These are phyloP conservation scores for Propithecus coquereli DNA, from an alignment of 2,113 vertebrate genomes.

Conservation along the genomic window DNA sequence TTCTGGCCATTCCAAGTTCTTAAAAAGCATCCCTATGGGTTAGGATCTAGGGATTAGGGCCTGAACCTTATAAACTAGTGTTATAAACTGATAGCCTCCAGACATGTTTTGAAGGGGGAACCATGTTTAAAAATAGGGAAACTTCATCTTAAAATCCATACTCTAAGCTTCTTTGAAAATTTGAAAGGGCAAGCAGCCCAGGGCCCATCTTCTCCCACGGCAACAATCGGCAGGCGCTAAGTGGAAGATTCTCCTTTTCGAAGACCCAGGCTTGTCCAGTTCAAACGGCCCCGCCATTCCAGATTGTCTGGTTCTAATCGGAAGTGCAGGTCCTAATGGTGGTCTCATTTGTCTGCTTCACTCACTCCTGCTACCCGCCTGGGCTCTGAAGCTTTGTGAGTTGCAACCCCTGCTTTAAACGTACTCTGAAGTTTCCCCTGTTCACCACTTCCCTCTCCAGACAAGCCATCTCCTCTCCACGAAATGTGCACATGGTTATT, in stretches of 20 bases:
- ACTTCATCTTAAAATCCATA: conserved; percentile 7
- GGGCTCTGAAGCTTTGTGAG: background rate
- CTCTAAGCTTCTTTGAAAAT: background rate
- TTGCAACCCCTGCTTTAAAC: background rate
- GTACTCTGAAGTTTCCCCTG: background rate
- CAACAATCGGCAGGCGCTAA: background rate
- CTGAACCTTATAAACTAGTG: background rate
- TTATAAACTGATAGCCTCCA: background rate
- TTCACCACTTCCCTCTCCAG: background rate
- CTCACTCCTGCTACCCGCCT: background rate
- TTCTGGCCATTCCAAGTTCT: background rate
- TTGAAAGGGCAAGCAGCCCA: background rate
- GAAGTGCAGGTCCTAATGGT: background rate
- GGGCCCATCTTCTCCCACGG: background rate
- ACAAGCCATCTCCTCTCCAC: background rate
- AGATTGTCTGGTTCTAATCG: background rate
- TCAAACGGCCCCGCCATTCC: background rate
- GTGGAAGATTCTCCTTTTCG: background rate
- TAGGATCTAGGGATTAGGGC: background rate
- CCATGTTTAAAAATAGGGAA: background rate
- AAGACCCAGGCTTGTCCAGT: background rate
- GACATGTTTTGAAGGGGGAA: background rate
- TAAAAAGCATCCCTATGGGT: background rate
- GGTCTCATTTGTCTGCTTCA: background rate
- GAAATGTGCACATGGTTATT: background rate